Percentiles rank a stretch among this genome's conserved stretches.
phyloP scores from a whole-genome alignment of 37 sponge, comb jelly and placozoan genomes.

The Spongilla lacustris region DNA sequence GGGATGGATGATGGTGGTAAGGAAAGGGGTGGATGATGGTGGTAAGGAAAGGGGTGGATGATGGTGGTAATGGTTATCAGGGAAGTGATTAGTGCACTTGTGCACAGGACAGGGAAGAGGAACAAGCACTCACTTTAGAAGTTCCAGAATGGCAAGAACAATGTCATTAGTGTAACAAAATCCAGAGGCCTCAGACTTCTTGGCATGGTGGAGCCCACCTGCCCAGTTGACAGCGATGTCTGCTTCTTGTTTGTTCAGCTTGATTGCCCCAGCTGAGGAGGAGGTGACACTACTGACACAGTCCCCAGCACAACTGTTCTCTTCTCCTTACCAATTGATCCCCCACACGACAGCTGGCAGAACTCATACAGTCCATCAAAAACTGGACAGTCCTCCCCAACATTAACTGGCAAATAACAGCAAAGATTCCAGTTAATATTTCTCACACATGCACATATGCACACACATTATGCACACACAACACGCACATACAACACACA shows the following conservation, averaged over 20 bases:
- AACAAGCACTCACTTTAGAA: slow-evolving; percentile 86
- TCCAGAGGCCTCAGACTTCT: slow-evolving; percentile 98
- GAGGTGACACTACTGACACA: not conserved
- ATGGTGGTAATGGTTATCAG: not conserved
- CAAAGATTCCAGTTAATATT: not conserved
- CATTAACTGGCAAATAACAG: slow-evolving; percentile 79
- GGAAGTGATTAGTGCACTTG: too few relatives aligned
- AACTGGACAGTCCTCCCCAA: slow-evolving; percentile 99
- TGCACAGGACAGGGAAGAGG: too few relatives aligned
- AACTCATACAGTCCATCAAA: slow-evolving; percentile 99
- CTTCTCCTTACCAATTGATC: slow-evolving; percentile 89
- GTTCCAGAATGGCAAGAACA: slow-evolving; percentile 96
- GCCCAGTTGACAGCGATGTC: slow-evolving; percentile 99
- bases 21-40: not conserved
- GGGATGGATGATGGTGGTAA: not conserved
- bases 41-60: not conserved
- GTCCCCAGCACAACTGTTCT: not conserved
- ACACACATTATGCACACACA: not conserved
- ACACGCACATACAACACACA: not conserved
- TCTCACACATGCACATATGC: not conserved
- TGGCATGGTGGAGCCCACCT: slow-evolving; percentile 99
- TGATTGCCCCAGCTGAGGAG: slow-evolving; percentile 91
- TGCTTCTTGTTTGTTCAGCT: slow-evolving; percentile 97
- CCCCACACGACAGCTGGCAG: slow-evolving; percentile 97
- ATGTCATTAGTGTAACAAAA: slow-evolving; percentile 99